A percentile compares a stretch with the other conserved stretches of the same genome.
Evolutionary conservation across 2,113 vertebrate genomes (phyloP).

Genomic region (Eptesicus fuscus): DNA sequence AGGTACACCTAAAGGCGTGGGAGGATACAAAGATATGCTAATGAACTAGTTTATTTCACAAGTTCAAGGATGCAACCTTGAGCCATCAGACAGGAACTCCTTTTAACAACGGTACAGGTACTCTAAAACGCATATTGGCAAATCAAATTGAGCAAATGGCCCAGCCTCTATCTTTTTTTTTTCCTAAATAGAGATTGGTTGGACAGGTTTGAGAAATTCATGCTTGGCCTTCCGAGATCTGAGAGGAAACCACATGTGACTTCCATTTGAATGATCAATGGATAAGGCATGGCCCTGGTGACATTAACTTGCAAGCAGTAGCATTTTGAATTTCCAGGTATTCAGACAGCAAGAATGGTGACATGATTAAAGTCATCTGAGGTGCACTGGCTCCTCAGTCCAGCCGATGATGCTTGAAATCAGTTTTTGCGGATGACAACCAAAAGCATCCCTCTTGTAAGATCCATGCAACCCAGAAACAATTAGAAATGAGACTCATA

Average conservation of each 20-base stretch:
- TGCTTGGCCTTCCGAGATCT: neutral
- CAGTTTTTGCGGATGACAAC: neutral
- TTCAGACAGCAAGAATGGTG: neutral
- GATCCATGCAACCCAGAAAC: neutral
- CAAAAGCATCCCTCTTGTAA: neutral
- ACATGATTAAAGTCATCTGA: neutral
- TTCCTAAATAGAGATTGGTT: neutral
- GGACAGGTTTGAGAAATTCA: neutral
- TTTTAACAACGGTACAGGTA: neutral
- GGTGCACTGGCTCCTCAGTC: neutral
- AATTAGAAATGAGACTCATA: neutral
- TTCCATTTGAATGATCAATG: neutral
- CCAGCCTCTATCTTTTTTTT: neutral
- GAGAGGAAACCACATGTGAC: neutral
- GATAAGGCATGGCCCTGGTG: rapidly evolving
- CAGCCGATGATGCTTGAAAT: neutral
- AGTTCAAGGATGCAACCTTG: neutral
- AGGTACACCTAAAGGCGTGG: neutral
- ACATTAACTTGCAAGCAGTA: neutral
- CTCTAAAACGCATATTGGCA: neutral
- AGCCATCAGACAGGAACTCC: constrained; percentile 3
- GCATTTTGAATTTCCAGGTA: neutral
- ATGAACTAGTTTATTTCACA: constrained; percentile 21
- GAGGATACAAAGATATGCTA: neutral
- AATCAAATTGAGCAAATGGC: constrained; percentile 30